Evolutionary conservation across 2,113 vertebrate genomes (phyloP).

Genomic region (Crotalus viridis): DNA sequence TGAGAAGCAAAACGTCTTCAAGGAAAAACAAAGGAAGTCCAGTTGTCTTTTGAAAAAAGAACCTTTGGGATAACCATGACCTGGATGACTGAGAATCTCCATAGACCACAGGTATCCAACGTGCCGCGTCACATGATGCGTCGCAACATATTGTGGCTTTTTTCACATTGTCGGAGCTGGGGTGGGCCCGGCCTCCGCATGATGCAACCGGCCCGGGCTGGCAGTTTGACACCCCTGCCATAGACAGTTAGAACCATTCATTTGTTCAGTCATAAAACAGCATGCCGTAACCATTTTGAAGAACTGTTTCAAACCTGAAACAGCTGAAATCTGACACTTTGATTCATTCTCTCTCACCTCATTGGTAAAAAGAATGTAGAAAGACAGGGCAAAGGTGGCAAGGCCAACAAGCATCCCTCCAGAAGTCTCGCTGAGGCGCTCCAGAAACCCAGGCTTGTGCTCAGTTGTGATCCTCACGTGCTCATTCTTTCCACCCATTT

Average conservation of each 20-base stretch:
- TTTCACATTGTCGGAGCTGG: too few species aligned
- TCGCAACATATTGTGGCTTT: too few species aligned
- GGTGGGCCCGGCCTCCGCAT: too few species aligned
- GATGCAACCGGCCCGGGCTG: too few species aligned
- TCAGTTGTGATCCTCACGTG: slow-evolving; percentile 74
- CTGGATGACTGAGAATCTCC: neutral
- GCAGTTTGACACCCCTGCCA: too few species aligned
- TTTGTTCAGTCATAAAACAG: neutral
- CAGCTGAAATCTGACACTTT: neutral
- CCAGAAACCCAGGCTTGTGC: slow-evolving; percentile 86
- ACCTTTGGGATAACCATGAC: neutral
- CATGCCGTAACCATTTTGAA: neutral
- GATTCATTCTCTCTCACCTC: slow-evolving; percentile 75
- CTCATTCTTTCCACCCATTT: slow-evolving; percentile 61
- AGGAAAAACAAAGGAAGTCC: neutral
- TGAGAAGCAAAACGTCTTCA: neutral
- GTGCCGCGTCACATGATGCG: too few species aligned
- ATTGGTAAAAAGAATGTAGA: slow-evolving; percentile 93
- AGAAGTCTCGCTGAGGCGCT: slow-evolving; percentile 86
- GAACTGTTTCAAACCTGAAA: neutral
- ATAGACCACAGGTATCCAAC: neutral
- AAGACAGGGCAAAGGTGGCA: slow-evolving; percentile 80
- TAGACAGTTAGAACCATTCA: neutral
- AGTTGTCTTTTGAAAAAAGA: neutral
- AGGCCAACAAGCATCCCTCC: slow-evolving; percentile 86